These are phyloP conservation scores for Dione vanillae DNA, from an alignment of 2,888 invertebrate genomes.

Conservation along the genomic window DNA sequence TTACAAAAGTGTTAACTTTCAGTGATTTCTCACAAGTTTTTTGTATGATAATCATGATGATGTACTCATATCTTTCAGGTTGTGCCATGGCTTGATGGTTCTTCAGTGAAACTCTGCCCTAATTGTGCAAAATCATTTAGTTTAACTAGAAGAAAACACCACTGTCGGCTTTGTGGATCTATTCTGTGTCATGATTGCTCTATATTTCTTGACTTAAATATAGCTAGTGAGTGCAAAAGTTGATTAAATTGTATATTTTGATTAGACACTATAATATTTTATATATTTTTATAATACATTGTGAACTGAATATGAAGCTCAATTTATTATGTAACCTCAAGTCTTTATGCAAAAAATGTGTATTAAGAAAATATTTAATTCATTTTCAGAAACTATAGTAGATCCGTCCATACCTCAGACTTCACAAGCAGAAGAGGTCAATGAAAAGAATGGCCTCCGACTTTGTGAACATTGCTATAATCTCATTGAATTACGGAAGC, in stretches of 20 bases:
- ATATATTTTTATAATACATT: neutral
- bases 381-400: conserved; percentile 73
- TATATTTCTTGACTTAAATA: conserved; percentile 90
- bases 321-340: no score
- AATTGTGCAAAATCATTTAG: conserved; percentile 95
- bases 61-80: conserved; percentile 63
- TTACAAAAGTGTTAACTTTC: neutral
- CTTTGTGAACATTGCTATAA: conserved; percentile 91
- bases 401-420: conserved; percentile 72
- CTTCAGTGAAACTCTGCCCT: conserved; percentile 94
- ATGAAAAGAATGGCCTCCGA: conserved; percentile 86
- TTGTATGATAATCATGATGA: neutral
- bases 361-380: no score
- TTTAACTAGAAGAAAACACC: conserved; percentile 95
- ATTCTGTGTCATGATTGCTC: conserved; percentile 97
- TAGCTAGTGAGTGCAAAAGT: conserved; percentile 87
- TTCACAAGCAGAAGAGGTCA: conserved; percentile 61
- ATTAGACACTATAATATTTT: no score
- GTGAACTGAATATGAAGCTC: no score
- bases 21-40: neutral
- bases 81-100: conserved; percentile 97
- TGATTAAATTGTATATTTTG: no score
- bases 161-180: conserved; percentile 97
- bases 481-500: conserved; percentile 90
- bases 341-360: neutral